phyloP scores from a whole-genome alignment of 2,888 invertebrate genomes.

The Scaeva pyrastri region DNA sequence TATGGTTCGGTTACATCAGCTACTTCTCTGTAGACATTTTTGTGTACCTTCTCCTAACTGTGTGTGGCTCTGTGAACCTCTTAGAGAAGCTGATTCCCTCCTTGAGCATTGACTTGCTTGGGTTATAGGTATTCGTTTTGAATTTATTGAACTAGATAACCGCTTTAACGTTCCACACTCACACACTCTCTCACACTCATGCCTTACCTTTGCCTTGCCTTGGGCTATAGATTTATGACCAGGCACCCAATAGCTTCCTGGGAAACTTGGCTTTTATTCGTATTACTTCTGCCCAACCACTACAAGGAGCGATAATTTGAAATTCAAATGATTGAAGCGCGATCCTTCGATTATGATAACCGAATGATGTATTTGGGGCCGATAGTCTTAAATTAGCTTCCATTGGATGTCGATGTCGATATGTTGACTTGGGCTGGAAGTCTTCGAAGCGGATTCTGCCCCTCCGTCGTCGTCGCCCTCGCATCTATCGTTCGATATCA shows the following conservation, averaged over 20 bases:
- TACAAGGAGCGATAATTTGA: constrained; percentile 69
- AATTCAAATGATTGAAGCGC: constrained; percentile 78
- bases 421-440: neutral
- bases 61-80: constrained; percentile 46
- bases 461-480: neutral
- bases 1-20: constrained; percentile 3
- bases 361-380: constrained; percentile 72
- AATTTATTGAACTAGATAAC: constrained; percentile 75
- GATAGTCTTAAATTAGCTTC: constrained; percentile 72
- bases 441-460: neutral
- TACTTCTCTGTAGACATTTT: constrained; percentile 45
- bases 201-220: constrained; percentile 42
- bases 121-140: constrained; percentile 58
- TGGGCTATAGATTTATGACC: constrained; percentile 66
- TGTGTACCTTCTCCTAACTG: constrained; percentile 7
- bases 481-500: constrained; percentile 46
- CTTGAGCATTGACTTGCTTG: constrained; percentile 61
- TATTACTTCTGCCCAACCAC: constrained; percentile 2
- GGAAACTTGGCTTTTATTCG: constrained; percentile 53
- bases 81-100: constrained; percentile 50
- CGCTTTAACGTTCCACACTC: constrained; percentile 58
- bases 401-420: constrained; percentile 48
- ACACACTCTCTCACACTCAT: constrained; percentile 41
- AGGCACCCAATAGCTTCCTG: constrained; percentile 69
- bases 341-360: constrained; percentile 77